Conservation (phyloP, 2,797 vertebrate genomes). For the Semotilus atromaculatus region DNA sequence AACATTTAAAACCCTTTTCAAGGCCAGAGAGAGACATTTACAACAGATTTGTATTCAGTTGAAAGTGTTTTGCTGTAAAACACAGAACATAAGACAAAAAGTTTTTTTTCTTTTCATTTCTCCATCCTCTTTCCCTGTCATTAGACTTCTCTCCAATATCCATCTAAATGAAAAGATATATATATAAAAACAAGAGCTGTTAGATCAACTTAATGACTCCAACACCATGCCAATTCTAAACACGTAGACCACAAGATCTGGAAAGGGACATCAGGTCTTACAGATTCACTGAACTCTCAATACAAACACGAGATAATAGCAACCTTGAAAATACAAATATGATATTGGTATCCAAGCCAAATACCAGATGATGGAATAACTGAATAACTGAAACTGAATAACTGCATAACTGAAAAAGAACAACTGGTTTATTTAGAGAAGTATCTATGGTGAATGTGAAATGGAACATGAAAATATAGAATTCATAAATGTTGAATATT, state of each 20-base stretch:
- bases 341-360: background rate
- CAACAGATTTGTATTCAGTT: constrained; percentile 56
- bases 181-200: constrained; percentile 54
- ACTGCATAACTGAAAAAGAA: background rate
- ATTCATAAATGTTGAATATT: background rate
- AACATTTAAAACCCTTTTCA: constrained; percentile 56
- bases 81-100: constrained; percentile 32
- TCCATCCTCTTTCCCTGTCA: background rate
- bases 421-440: background rate
- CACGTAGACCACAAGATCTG: background rate
- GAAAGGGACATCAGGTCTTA: background rate
- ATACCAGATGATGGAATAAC: background rate
- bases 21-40: constrained; percentile 52
- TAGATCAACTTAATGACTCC: background rate
- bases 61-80: constrained; percentile 58
- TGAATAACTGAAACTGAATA: background rate
- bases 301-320: background rate
- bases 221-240: background rate
- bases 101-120: background rate
- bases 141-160: background rate
- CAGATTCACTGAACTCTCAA: background rate
- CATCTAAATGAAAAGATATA: background rate
- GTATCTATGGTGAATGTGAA: background rate
- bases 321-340: background rate
- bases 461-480: background rate